Percentiles rank a stretch among this genome's conserved stretches.
Evolutionary conservation across 2,888 invertebrate species (phyloP).

Genomic region (Germaria angustata): DNA sequence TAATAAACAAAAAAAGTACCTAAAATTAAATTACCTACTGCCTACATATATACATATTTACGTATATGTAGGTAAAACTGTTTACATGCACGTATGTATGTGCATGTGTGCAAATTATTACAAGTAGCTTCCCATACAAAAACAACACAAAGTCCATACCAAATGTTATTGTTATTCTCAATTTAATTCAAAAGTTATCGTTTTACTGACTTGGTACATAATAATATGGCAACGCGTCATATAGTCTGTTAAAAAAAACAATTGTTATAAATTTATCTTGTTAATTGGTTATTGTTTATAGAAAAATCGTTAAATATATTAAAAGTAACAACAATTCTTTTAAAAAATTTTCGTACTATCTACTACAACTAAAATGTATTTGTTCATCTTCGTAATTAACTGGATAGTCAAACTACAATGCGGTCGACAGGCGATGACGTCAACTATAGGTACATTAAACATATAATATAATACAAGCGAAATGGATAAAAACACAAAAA

Average conservation of each 20-base stretch:
- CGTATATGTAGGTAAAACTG: neutral
- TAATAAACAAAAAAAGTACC: constrained; percentile 18
- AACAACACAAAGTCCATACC: neutral
- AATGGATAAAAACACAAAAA: neutral
- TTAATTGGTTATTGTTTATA: constrained; percentile 15
- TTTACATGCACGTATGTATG: neutral
- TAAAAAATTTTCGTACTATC: constrained; percentile 16
- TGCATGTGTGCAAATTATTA: constrained; percentile 14
- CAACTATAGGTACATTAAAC: constrained; percentile 17
- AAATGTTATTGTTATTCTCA: neutral
- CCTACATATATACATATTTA: neutral
- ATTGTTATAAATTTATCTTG: constrained; percentile 12
- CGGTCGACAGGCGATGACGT: constrained; percentile 47
- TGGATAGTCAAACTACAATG: constrained; percentile 19
- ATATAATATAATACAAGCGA: too few species aligned
- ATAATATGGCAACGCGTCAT: constrained; percentile 43
- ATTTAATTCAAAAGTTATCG: constrained; percentile 49
- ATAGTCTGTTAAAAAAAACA: neutral
- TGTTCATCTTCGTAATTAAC: constrained; percentile 19
- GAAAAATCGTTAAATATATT: constrained; percentile 12
- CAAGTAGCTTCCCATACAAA: neutral
- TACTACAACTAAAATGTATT: constrained; percentile 5
- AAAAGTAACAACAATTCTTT: constrained; percentile 17
- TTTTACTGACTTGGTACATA: constrained; percentile 6
- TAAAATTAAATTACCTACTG: neutral